phyloP scores from a whole-genome alignment of 2,113 vertebrate species.

The Notothenia coriiceps region DNA sequence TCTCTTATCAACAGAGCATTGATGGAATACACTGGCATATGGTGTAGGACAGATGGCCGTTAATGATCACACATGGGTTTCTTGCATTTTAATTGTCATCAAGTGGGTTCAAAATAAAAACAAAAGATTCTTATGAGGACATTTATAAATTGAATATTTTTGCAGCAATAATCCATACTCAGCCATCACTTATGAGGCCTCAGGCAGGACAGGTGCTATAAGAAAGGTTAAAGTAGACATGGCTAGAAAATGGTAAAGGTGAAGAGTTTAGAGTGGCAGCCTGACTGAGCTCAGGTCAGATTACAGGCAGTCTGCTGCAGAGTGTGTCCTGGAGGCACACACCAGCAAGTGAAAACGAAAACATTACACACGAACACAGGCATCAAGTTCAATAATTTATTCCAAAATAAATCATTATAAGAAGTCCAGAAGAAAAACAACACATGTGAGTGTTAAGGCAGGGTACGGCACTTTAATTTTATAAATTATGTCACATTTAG shows the following conservation, averaged over 20 bases:
- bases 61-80: constrained; percentile 4
- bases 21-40: constrained; percentile 8
- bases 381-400: constrained; percentile 65
- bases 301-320: constrained; percentile 63
- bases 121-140: neutral
- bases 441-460: constrained; percentile 27
- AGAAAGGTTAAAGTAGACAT: constrained; percentile 59
- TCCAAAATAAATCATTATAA: constrained; percentile 54
- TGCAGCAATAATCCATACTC: neutral
- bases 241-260: constrained; percentile 83
- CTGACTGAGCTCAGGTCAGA: constrained; percentile 63
- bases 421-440: constrained; percentile 22
- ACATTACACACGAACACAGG: constrained; percentile 1
- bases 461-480: constrained; percentile 59
- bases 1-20: neutral
- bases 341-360: constrained; percentile 5
- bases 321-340: constrained; percentile 14
- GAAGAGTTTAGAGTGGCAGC: constrained; percentile 80
- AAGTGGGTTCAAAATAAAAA: neutral
- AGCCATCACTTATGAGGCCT: neutral
- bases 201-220: neutral
- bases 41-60: constrained; percentile 17
- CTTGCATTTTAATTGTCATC: constrained; percentile 1
- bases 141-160: neutral
- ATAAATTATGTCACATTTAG: constrained; percentile 27